Evolutionary conservation across 1,140 invertebrate species (phyloP), one percentile per base, ranked within the genome.

Genomic region (Aplysia californica): DNA sequence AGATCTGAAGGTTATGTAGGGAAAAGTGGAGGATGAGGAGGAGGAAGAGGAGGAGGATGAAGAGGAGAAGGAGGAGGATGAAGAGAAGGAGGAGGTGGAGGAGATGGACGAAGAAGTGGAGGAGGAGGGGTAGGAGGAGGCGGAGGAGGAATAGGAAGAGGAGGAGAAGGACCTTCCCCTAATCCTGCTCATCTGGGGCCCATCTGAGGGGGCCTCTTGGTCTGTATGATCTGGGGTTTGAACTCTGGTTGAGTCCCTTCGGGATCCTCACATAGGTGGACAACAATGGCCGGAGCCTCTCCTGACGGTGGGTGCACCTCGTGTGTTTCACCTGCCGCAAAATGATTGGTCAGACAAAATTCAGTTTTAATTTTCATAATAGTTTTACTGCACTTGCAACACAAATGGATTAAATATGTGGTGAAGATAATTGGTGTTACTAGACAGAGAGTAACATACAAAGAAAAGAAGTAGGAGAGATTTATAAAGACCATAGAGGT

Each of bases 211-310:
- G n/a, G 68, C 31, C 68, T 70, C 38, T 38, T 56, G 1, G 68
- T 70, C 31, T 70, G 68, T 10, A 35, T 56, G 2, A 70, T 70
- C 26, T 33, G 55, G 55, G 15, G 44, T 23, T 29, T 59, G 6
- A 59, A 23, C 23, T 70, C 68, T n/a, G 6, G 21, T 39, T 56
- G 33, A n/a, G 20, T 56, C 23, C 56, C 56, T 59, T 23, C 61
- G 0, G 36, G 35, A 65, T 75, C 72, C 33, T 65, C 59, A 75
- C 72, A 75, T 1, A 75, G 39, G 39, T 75, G 72, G 20, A 75
- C 72, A 4, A 75, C 72, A 31, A 75, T 75, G 26, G 72, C 35
- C 1, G 72, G 72, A 50, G 72, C 58, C 1, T 23, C 41, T 38
- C 44, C 38, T 41, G 72, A 36, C 33, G 59, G 29, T 0, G 72